These are phyloP conservation scores for Sepiola atlantica DNA, from an alignment of 2,888 invertebrate genomes.

Conservation along the genomic window DNA sequence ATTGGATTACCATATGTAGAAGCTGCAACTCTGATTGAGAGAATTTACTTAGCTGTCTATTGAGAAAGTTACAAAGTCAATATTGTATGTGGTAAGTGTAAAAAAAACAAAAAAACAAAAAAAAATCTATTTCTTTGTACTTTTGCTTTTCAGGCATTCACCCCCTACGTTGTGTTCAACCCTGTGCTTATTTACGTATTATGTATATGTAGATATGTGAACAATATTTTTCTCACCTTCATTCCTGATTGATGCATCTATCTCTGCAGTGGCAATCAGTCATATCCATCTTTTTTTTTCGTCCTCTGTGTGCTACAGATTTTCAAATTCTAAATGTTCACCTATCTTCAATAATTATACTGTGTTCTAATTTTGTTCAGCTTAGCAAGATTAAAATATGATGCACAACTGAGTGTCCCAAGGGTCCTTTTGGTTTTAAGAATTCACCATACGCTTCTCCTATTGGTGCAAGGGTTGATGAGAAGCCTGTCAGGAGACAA, in stretches of 20 bases:
- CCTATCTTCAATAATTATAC: no score
- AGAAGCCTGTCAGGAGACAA: no score
- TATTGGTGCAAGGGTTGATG: no score
- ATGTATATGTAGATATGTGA: background rate
- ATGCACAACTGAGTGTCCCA: no score
- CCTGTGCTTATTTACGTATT: background rate
- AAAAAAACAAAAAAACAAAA: background rate
- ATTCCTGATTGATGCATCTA: background rate
- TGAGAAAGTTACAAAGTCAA: constrained; percentile 21
- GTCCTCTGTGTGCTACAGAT: background rate
- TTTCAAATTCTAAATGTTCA: background rate
- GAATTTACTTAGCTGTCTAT: constrained; percentile 21
- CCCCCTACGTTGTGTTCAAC: background rate
- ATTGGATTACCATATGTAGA: constrained; percentile 18
- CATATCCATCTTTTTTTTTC: background rate
- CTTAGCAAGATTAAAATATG: no score
- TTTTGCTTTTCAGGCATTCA: background rate
- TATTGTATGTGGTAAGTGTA: background rate
- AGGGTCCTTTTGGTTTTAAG: no score
- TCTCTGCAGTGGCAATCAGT: background rate
- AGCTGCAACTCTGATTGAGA: background rate
- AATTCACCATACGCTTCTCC: no score
- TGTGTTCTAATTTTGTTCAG: no score
- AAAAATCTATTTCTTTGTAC: no score
- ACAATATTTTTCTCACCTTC: background rate